Evolutionary conservation across 2,797 vertebrate species (phyloP).

Genomic region (Remorina albescens): DNA sequence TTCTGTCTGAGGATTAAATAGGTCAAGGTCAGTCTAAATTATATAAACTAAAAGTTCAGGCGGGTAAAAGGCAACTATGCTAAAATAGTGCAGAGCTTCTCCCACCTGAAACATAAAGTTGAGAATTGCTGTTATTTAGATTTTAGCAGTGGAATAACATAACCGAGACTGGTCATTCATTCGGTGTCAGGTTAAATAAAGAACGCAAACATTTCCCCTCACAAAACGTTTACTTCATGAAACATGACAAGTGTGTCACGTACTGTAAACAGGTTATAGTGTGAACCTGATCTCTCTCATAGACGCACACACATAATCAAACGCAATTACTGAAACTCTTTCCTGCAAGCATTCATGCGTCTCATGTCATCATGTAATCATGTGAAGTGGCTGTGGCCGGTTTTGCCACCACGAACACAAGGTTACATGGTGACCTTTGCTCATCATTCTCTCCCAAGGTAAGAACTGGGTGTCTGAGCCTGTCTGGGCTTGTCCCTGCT

Average conservation of each 20-base stretch:
- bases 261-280: slow-evolving; percentile 22
- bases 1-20: neutral
- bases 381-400: slow-evolving; percentile 34
- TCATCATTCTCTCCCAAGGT: slow-evolving; percentile 35
- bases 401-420: slow-evolving; percentile 27
- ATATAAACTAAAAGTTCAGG: neutral
- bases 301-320: too few relatives aligned
- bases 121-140: neutral
- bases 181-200: neutral
- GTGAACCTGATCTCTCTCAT: slow-evolving; percentile 30
- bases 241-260: neutral
- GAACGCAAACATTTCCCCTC: neutral
- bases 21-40: neutral
- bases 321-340: neutral
- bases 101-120: neutral
- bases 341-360: slow-evolving; percentile 39
- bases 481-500: neutral
- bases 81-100: neutral
- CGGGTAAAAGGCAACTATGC: neutral
- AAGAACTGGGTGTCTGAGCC: neutral
- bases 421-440: slow-evolving; percentile 42
- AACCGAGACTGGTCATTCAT: neutral
- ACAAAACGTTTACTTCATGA: neutral
- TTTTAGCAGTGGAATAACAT: neutral
- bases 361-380: slow-evolving; percentile 59